phyloP scores from a whole-genome alignment of 2,797 vertebrate genomes.

The Sparus aurata region DNA sequence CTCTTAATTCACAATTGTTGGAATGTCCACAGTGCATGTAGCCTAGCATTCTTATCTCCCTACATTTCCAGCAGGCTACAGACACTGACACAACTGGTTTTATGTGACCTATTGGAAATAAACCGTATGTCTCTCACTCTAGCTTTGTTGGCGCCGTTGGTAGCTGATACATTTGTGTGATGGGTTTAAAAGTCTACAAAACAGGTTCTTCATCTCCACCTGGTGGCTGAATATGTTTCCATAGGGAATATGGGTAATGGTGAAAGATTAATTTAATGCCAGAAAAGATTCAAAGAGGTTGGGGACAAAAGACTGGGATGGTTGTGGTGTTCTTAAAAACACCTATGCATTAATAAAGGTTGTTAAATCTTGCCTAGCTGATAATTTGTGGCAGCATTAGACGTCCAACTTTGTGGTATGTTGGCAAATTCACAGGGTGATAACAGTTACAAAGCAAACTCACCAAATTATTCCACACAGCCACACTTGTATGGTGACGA shows the following conservation, averaged over 20 bases:
- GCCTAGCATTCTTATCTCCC: not conserved
- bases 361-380: not conserved
- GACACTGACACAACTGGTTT: not conserved
- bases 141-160: not conserved
- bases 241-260: no score
- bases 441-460: not conserved
- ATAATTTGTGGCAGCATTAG: not conserved
- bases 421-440: not conserved
- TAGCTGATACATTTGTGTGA: not conserved
- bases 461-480: no score
- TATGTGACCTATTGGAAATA: not conserved
- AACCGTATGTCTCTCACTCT: not conserved
- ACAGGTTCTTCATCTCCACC: constrained; percentile 1
- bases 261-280: no score
- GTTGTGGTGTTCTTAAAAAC: no score
- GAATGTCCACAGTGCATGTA: not conserved
- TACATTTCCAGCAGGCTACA: not conserved
- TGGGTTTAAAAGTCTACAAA: not conserved
- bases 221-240: not conserved
- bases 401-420: not conserved
- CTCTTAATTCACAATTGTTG: not conserved
- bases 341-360: not conserved
- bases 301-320: no score
- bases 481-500: no score
- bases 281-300: no score